Evolutionary conservation across 2,888 invertebrate species (phyloP), one percentile per base, ranked within the genome.

Genomic region (Drosophila kuntzei): DNA sequence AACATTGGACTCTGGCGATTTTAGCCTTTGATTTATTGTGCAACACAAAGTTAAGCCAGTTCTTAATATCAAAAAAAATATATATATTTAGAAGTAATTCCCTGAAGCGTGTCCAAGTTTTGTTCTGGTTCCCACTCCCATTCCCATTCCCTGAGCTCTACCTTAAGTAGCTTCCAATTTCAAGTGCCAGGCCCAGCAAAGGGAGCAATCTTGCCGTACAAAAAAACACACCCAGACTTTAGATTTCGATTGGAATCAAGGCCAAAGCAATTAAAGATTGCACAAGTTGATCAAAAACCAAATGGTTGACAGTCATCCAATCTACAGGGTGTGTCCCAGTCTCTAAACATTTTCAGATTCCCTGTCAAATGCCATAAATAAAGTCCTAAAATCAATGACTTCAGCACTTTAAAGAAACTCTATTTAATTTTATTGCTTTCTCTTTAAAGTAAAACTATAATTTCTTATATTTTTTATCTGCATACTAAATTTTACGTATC

Each of bases 1-100:
- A 84, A 80, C 72, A 76, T 74, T 62, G 68, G 53, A 50, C 62
- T 60, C 27, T 11, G 47, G 27, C 62, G 36, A 76, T 76, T 76
- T 69, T 47, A 36, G 67, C 71, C 87, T 83, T 86, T 88, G 77
- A 80, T 86, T 87, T 78, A 83, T 79, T 87, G 80, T 78, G 25
- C 25, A 53, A 34, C 14, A 34, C 25, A 22, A 51, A 76, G 74
- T 76, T 63, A 70, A 76, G 55, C 80, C 76, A 53, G 59, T 76
- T 66, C 59, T 74, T 71, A 46, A 49, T 63, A 53, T 71, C 57
- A 58, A 32, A 32, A 12, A n/a, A 34, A 0, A 32, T n/a, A n/a
- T n/a, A n/a, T n/a, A n/a, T n/a, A n/a, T n/a, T n/a, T n/a, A n/a
- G 5, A 32, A 59, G 66, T 53, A 68, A 79, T 44, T 64, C 79